Evolutionary conservation across 1,140 invertebrate species (phyloP).

Genomic region (Saccostrea cuccullata): DNA sequence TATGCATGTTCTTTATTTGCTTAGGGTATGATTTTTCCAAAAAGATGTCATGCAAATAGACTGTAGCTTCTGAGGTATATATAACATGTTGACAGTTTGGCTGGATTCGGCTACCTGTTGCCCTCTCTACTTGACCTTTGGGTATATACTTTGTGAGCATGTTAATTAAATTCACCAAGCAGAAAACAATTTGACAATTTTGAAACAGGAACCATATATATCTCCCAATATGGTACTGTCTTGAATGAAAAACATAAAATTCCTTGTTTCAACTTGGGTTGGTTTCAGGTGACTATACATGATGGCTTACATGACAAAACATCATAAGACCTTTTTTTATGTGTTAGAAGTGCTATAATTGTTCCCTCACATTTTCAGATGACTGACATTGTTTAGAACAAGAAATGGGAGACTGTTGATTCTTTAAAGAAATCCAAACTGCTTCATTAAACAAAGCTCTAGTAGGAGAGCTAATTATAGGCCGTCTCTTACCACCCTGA

Average conservation of each 20-base stretch:
- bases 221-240: background rate
- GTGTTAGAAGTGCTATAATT: constrained; percentile 20
- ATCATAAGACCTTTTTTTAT: background rate
- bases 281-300: background rate
- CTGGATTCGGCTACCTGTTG: constrained; percentile 8
- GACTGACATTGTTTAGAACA: background rate
- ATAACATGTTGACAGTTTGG: background rate
- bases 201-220: background rate
- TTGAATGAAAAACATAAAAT: background rate
- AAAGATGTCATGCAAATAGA: too few relatives aligned
- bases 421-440: background rate
- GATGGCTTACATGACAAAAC: background rate
- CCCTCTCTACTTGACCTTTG: background rate
- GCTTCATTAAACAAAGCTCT: constrained; percentile 6
- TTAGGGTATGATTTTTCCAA: too few relatives aligned
- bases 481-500: background rate
- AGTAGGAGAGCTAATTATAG: background rate
- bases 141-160: constrained; percentile 16
- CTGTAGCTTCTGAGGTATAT: background rate
- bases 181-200: constrained; percentile 5
- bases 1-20: too few relatives aligned
- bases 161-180: background rate
- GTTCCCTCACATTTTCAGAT: background rate
- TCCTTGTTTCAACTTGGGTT: background rate
- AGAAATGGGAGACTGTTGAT: constrained; percentile 18